Base-by-base conservation (phyloP, 1,140 invertebrate genomes). In the Adelges cooleyi region DNA sequence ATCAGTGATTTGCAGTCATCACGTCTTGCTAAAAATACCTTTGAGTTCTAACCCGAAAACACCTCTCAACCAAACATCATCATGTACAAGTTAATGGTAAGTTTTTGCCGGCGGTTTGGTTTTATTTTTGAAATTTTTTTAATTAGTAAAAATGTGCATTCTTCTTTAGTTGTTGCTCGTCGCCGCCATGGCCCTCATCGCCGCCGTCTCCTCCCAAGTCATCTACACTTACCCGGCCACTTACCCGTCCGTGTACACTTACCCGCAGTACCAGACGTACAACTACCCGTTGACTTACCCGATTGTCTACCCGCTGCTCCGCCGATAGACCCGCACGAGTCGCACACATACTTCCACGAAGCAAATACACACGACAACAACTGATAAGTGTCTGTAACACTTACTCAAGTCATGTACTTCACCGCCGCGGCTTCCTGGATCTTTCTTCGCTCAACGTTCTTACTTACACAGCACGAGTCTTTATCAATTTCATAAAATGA, bases 241-340 rank as follows among this genome's bases (percentile, higher is more conserved):
- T 22, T 54, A 54, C 33, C 52, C 52, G 52, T 54, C 52, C 33
- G n/a, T 54, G 2, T 54, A 54, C 13, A 54, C 20, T n/a, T 54
- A 54, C 20, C 33, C 33, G 33, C 6, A 6, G 36, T 38, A 38
- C 36, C n/a, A n/a, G n/a, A n/a, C n/a, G n/a, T 54, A 54, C 51
- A 20, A 38, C 51, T 53, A 53, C 33, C 51, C 51, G 18, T 38
- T 53, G 18, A 8, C 51, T 15, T 53, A 50, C 48, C 23, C 11
- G 2, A 13, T 25, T 2, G 51, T 15, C 51, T 53, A 54, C 52
- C 15, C 33, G 1, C 33, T 54, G 9, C 52, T 54, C 15, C 52
- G 52, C 2, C 52, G 52, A 15, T 54, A 38, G 13, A 6, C 6
- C 36, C 36, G 36, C 6, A 38, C 6, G 13, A 6, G 36, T 13